Evolutionary conservation across 64 coral and sea anemone species (phyloP), one percentile per base, ranked within the genome.

Genomic region (Acropora yongei): DNA sequence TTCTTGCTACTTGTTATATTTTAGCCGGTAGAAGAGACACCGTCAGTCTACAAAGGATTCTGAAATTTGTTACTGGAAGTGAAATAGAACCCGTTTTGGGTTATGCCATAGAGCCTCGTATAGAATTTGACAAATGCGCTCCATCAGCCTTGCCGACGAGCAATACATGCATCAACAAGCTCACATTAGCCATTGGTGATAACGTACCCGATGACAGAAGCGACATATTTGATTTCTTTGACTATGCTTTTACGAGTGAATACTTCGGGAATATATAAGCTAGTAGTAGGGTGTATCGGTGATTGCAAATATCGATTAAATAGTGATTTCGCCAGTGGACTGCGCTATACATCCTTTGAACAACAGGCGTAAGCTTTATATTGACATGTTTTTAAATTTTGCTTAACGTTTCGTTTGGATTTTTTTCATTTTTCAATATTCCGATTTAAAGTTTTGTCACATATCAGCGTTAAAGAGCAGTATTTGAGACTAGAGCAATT

Each of bases 161-260:
- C n/a, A 89, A 89, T 57, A 79, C 75, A 3, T 89, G 88, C 16
- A 89, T 79, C 18, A 89, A 79, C 57, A 89, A 58, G 76, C 76
- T 89, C 3, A 89, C 74, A 11, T 75, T 89, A 47, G 45, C 76
- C 8, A 65, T 79, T 16, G 76, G 60, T 49, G 76, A 78, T 42
- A 42, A 79, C 13, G 74, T 89, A 42, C 41, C 88, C 40, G 5
- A 6, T 7, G 69, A 61, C 46, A 13, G 30, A 18, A 76, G 79
- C 9, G 53, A 79, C 30, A 2, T 79, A 30, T 89, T 12, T 63
- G 9, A 79, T 1, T 89, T 78, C 57, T 89, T 89, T 58, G 88
- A 89, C 46, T 89, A 79, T 42, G 88, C 88, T 12, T 89, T 89
- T 47, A 58, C 42, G 3, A 79, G 39, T 45, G 60, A 53, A 2